Evolutionary conservation across 2,797 vertebrate species (phyloP), one percentile per base, ranked within the genome.

Genomic region (Spea hammondii): DNA sequence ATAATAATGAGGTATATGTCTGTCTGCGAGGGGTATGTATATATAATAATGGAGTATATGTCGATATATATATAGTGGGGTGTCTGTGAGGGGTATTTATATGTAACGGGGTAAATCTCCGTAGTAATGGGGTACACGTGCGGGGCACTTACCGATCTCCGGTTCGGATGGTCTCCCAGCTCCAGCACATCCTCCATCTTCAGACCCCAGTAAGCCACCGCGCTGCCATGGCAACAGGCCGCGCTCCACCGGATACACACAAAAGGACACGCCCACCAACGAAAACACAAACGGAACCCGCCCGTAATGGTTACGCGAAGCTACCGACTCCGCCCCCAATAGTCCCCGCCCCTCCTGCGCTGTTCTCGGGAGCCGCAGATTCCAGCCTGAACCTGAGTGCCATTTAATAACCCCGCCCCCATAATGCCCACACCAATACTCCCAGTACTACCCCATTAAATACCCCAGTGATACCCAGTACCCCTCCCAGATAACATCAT

Each of bases 131-230:
- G 5, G 10, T 51, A 10, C 55, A 11, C 5, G 9, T 8, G 8
- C 8, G 5, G 5, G 4, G 5, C 6, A 32, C 74, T 77, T 13
- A 77, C 75, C 55, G 55, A 5, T 68, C 67, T 70, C 17, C 75
- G 75, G 32, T 11, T 51, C 47, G 9, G 72, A 73, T 10, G 14
- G 8, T 77, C 75, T 14, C 75, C 67, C 46, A 77, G 67, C 11
- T 77, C 75, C 75, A 77, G 47, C 12, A 69, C 75, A 45, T 77
- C 75, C 66, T 77, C 75, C 75, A 77, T 77, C 44, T 70, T 70
- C 17, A 5, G 49, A 8, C 32, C 5, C 2, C 8, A 32, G 6
- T 17, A 0, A 67, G 14, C 9, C 44, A 6, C 5, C 2, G 6
- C 47, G 70, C 46, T 45, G 55, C 53, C 51, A 71, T 71, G 57